These are phyloP conservation scores for Acanthurus leucopareius DNA, from an alignment of 2,797 vertebrate genomes.

Conservation along the genomic window DNA sequence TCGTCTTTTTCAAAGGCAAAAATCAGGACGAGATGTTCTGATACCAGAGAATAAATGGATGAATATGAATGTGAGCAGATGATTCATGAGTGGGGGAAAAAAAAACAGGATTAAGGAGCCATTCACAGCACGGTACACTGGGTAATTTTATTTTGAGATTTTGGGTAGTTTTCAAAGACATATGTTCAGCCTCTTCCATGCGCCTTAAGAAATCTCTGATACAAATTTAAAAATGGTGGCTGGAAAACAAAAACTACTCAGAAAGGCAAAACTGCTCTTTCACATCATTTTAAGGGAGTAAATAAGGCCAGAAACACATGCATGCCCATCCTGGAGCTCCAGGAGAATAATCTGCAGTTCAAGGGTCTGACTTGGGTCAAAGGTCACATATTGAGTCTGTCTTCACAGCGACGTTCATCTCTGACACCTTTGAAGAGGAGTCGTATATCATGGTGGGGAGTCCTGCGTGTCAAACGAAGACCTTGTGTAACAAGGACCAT, in stretches of 20 bases:
- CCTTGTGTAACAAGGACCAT: slow-evolving; percentile 73
- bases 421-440: slow-evolving; percentile 82
- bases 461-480: slow-evolving; percentile 79
- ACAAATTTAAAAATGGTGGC: background rate
- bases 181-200: background rate
- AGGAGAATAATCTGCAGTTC: slow-evolving; percentile 58
- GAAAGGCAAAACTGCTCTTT: background rate
- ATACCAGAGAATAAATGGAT: background rate
- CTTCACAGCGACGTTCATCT: slow-evolving; percentile 68
- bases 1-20: background rate
- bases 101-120: background rate
- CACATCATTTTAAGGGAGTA: slow-evolving; percentile 5
- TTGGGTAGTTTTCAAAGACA: background rate
- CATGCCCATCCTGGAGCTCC: slow-evolving; percentile 29
- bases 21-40: background rate
- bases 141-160: background rate
- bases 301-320: slow-evolving; percentile 35
- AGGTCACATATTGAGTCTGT: slow-evolving; percentile 86
- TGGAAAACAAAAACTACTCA: background rate
- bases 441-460: slow-evolving; percentile 77
- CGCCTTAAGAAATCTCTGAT: background rate
- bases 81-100: slow-evolving; percentile 16
- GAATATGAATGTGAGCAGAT: slow-evolving; percentile 5
- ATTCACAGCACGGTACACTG: background rate
- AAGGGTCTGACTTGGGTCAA: slow-evolving; percentile 63